These are phyloP conservation scores for Athalia circularis DNA, from an alignment of 2,888 invertebrate genomes.

Conservation along the genomic window DNA sequence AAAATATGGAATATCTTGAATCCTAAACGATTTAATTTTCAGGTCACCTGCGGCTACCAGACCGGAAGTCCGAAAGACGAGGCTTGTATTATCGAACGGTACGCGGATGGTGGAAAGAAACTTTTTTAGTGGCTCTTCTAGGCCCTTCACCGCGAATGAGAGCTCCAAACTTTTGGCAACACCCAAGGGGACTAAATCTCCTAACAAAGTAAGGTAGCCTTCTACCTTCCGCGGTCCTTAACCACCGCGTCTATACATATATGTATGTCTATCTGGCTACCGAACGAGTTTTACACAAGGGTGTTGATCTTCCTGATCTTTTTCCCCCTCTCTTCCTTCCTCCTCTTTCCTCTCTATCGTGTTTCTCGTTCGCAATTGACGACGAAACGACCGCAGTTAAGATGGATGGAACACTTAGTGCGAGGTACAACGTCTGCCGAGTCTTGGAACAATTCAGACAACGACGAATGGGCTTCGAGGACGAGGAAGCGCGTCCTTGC, in stretches of 20 bases:
- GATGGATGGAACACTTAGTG: conserved; percentile 19
- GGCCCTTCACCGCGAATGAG: conserved; percentile 23
- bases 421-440: neutral
- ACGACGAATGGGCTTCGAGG: neutral
- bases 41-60: conserved; percentile 23
- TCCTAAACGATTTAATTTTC: neutral
- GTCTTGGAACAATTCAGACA: neutral
- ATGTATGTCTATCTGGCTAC: neutral
- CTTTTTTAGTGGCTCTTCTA: neutral
- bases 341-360: too few species aligned
- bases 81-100: conserved; percentile 19
- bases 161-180: neutral
- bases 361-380: neutral
- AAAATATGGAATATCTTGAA: neutral
- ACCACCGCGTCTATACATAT: neutral
- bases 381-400: conserved; percentile 17
- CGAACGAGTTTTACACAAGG: too few species aligned
- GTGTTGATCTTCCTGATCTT: too few species aligned
- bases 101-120: conserved; percentile 26
- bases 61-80: conserved; percentile 26
- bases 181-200: conserved; percentile 3
- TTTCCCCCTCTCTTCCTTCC: too few species aligned
- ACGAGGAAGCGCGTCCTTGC: neutral
- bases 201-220: conserved; percentile 38
- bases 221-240: neutral